Percentiles rank a stretch among this genome's conserved stretches.
Conservation (phyloP, 2,797 vertebrate species). For the Microchirus variegatus region DNA sequence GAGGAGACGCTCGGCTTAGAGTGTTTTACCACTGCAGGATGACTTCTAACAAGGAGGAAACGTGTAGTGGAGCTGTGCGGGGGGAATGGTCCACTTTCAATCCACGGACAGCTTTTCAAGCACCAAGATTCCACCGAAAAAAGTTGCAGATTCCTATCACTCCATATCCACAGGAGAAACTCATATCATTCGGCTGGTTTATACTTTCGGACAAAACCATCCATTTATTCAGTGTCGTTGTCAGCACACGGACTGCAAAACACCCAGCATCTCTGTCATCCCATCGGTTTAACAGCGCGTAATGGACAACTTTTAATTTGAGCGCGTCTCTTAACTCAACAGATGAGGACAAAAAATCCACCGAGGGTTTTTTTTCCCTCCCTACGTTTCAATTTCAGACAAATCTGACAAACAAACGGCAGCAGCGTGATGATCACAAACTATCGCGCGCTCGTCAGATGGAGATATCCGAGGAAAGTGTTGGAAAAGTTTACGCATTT, state of each 20-base stretch:
- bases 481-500: conserved; percentile 71
- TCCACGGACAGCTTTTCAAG: conserved; percentile 58
- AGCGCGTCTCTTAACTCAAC: conserved; percentile 40
- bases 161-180: conserved; percentile 57
- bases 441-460: conserved; percentile 23
- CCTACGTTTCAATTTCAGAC: conserved; percentile 30
- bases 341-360: conserved; percentile 26
- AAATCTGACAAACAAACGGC: conserved; percentile 27
- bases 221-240: conserved; percentile 25
- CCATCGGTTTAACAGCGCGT: conserved; percentile 59
- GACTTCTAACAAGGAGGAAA: conserved; percentile 23
- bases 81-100: conserved; percentile 62
- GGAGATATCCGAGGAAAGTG: conserved; percentile 49
- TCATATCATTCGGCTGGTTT: conserved; percentile 26
- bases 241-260: conserved; percentile 15
- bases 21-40: conserved; percentile 21
- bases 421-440: conserved; percentile 1
- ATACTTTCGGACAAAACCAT: conserved; percentile 40
- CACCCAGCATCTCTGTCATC: conserved; percentile 39
- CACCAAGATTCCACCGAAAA: conserved; percentile 45
- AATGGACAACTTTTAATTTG: conserved; percentile 54
- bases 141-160: conserved; percentile 62
- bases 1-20: conserved; percentile 48
- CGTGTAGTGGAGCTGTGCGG: conserved; percentile 7
- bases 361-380: conserved; percentile 20